These are phyloP conservation scores for Crotalus tigris DNA, from an alignment of 2,113 vertebrate genomes.

Conservation along the genomic window DNA sequence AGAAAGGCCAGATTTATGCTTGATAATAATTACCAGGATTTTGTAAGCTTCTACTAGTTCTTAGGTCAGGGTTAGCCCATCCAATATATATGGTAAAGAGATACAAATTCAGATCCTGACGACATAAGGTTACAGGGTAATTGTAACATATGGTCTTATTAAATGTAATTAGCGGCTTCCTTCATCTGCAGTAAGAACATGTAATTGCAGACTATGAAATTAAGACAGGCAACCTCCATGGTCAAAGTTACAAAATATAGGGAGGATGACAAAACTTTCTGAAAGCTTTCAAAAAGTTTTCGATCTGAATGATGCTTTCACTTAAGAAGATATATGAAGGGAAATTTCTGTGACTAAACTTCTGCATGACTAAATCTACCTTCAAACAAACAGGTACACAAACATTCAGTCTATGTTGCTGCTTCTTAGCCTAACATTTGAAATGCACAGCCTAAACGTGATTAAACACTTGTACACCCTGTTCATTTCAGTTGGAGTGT, in stretches of 20 bases:
- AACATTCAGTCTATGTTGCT: not conserved
- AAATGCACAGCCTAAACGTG: not conserved
- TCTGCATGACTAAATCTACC: not conserved
- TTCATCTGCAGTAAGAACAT: conserved; percentile 21
- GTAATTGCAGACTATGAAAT: conserved; percentile 1
- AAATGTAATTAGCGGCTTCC: conserved; percentile 52
- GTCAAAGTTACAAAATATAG: not conserved
- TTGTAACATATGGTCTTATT: conserved; percentile 45
- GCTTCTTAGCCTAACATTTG: not conserved
- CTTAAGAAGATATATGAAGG: not conserved
- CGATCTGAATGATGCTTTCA: not conserved
- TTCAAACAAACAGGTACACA: not conserved
- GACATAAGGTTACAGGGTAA: conserved; percentile 22
- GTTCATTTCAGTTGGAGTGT: not conserved
- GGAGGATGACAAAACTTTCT: not conserved
- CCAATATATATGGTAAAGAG: not conserved
- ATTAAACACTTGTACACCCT: not conserved
- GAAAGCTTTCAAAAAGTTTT: not conserved
- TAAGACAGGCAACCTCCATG: conserved; percentile 11
- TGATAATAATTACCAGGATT: not conserved
- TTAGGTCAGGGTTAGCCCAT: not conserved
- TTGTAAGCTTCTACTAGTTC: not conserved
- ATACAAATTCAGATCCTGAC: not conserved
- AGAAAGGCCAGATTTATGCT: not conserved
- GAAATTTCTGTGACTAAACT: not conserved